Conservation (phyloP, 2,888 invertebrate species). For the Antheraea assamensis region DNA sequence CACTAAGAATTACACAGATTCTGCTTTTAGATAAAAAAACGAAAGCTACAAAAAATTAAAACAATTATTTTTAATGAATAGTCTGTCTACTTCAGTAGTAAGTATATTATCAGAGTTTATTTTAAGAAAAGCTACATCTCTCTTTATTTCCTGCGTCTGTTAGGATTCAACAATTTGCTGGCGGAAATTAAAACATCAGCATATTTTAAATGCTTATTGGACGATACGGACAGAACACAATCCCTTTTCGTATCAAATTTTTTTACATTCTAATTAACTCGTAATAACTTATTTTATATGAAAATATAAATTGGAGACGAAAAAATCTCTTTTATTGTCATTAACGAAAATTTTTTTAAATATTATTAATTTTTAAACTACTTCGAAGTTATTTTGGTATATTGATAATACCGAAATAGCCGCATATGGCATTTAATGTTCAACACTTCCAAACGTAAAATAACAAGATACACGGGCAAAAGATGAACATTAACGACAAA, state of each 20-base stretch:
- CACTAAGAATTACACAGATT: not conserved
- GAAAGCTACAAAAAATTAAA: not conserved
- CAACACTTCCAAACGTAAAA: not conserved
- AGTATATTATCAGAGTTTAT: not conserved
- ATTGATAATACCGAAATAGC: not conserved
- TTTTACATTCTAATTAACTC: not conserved
- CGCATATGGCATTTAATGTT: not conserved
- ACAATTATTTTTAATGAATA: not conserved
- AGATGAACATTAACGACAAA: too few relatives aligned
- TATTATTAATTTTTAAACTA: not conserved
- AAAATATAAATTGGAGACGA: too few relatives aligned
- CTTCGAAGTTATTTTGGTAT: conserved; percentile 14
- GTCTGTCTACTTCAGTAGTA: not conserved
- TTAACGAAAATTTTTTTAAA: too few relatives aligned
- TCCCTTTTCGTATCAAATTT: not conserved
- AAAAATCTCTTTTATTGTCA: too few relatives aligned
- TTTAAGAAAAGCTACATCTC: conserved; percentile 17
- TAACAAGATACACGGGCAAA: too few relatives aligned
- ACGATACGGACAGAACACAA: not conserved
- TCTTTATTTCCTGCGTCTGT: conserved; percentile 22
- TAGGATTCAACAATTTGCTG: conserved; percentile 26
- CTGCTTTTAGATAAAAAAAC: not conserved
- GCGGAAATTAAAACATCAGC: conserved; percentile 40
- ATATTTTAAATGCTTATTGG: conserved; percentile 13
- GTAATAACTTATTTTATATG: too few relatives aligned